Evolutionary conservation across 2,888 invertebrate genomes (phyloP), one percentile per base, ranked within the genome.

Genomic region (Amiota communis): DNA sequence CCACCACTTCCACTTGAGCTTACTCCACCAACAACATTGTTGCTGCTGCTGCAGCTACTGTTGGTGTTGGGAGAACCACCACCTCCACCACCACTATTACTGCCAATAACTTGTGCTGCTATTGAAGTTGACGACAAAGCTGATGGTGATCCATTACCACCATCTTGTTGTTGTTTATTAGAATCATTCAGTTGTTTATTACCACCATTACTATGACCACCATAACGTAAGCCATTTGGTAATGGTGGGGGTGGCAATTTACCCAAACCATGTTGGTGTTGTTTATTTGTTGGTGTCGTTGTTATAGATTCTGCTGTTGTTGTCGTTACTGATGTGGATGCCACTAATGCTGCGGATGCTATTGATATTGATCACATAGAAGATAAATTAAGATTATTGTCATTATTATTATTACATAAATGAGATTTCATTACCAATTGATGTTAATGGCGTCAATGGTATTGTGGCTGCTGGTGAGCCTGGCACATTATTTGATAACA

Each of bases 11-110:
- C 70, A 59, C 4, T 48, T 8, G 48, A 17, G 59, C 8, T 17
- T 12, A 11, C n/a, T 59, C 49, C 57, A 51, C 71, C 48, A 65
- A 2, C 6, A 4, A 15, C 2, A 36, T 71, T 70, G 65, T 75
- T 59, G 79, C 79, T 74, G 69, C 74, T 75, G 75, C 74, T 74
- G 74, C 65, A n/a, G n/a, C n/a, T 79, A 74, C 75, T 79, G 76
- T 81, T 80, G 73, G 72, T 76, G 74, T 77, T 76, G 70, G 74
- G 74, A 75, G 78, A 77, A 74, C 77, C 73, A 74, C 73, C 80
- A 76, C 70, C 75, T 73, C 69, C 68, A 69, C 65, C 75, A 73
- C 59, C 79, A 65, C 73, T 78, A 78, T 72, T 77, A 74, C 53
- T 77, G 76, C 63, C 71, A 69, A 65, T 80, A 36, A 73, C 51